These are phyloP conservation scores for Sphyrna mokarran DNA, from an alignment of 2,113 vertebrate species.

Conservation along the genomic window DNA sequence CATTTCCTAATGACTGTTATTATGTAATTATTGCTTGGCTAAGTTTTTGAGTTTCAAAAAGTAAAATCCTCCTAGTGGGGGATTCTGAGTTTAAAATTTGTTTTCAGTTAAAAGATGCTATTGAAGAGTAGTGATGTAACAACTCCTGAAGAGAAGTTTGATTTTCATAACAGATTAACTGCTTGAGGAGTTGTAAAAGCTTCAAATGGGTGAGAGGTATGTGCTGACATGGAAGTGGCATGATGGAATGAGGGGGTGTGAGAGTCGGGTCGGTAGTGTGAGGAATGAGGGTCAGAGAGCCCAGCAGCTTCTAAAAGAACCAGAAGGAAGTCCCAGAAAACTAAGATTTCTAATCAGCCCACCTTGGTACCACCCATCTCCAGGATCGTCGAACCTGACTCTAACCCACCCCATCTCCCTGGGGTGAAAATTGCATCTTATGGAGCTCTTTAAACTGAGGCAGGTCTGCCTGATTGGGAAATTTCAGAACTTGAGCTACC, in stretches of 20 bases:
- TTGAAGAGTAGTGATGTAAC: no score
- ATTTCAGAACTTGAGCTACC: background rate
- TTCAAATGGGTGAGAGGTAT: background rate
- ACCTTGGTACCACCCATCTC: background rate
- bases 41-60: no score
- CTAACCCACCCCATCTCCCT: background rate
- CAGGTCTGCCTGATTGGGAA: background rate
- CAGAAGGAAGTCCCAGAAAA: background rate
- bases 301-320: background rate
- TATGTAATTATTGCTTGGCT: no score
- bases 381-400: background rate
- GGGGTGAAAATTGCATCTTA: background rate
- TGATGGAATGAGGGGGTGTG: background rate
- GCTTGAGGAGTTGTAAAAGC: background rate
- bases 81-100: no score
- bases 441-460: background rate
- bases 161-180: no score
- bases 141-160: no score
- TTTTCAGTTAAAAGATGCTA: no score
- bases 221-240: no score
- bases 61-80: no score
- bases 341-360: background rate
- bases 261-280: no score
- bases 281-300: background rate
- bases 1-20: no score